Conservation (phyloP, 1,140 invertebrate genomes). For the Tribolium castaneum region DNA sequence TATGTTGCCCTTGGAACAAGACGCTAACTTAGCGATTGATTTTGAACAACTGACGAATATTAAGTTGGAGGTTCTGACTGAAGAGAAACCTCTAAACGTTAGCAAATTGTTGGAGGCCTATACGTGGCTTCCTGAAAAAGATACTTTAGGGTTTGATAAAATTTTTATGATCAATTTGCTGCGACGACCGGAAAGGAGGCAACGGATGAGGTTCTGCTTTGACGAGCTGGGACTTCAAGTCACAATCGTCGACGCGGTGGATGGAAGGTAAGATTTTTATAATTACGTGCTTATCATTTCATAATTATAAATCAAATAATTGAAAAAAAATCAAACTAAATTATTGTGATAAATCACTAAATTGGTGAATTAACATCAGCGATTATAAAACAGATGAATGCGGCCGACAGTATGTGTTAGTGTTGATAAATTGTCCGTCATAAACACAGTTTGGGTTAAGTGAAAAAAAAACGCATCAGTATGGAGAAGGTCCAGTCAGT, state of each 20-base stretch:
- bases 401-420: too few relatives aligned
- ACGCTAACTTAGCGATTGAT: constrained; percentile 74
- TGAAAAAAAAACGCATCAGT: too few relatives aligned
- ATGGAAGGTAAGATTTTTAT: constrained; percentile 79
- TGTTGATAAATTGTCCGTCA: too few relatives aligned
- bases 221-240: constrained; percentile 83
- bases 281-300: too few relatives aligned
- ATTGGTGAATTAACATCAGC: too few relatives aligned
- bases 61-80: constrained; percentile 79
- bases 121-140: constrained; percentile 67
- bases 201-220: constrained; percentile 83
- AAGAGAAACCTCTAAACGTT: constrained; percentile 58
- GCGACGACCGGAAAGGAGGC: constrained; percentile 80
- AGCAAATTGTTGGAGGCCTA: constrained; percentile 60
- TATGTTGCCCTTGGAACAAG: constrained; percentile 81
- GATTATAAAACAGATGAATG: too few relatives aligned
- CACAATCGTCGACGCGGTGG: constrained; percentile 83
- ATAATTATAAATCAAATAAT: too few relatives aligned
- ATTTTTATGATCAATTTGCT: constrained; percentile 94
- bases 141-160: constrained; percentile 77
- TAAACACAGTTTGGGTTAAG: too few relatives aligned
- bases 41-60: constrained; percentile 79
- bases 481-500: too few relatives aligned
- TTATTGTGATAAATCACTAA: too few relatives aligned
- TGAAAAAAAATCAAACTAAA: too few relatives aligned